Conservation (phyloP, 2,888 invertebrate genomes). For the Cephus sareptanus region DNA sequence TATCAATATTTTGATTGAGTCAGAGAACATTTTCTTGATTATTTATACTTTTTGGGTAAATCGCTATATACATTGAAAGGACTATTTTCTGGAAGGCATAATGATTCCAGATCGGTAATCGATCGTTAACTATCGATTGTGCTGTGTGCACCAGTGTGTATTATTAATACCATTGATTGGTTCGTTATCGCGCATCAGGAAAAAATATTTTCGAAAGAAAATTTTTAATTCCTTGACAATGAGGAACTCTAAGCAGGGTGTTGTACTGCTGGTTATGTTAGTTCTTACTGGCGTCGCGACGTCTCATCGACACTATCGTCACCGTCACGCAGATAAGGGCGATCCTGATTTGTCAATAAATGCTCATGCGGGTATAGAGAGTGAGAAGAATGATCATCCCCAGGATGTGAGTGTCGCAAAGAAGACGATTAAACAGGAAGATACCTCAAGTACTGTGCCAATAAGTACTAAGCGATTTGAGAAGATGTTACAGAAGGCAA, state of each 20-base stretch:
- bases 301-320: constrained; percentile 11
- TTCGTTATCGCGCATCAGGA: not conserved
- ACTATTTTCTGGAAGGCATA: not conserved
- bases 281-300: not conserved
- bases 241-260: not conserved
- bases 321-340: not conserved
- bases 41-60: not conserved
- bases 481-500: constrained; percentile 60
- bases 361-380: not conserved
- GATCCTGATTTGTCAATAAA: not conserved
- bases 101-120: not conserved
- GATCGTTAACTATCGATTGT: not conserved
- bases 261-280: not conserved
- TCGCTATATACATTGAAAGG: not conserved
- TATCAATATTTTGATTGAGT: not conserved
- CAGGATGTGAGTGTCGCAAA: not conserved
- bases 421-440: not conserved
- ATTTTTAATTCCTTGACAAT: not conserved
- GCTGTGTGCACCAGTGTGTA: not conserved
- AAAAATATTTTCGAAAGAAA: not conserved
- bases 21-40: not conserved
- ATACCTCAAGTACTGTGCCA: constrained; percentile 27
- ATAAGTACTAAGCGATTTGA: constrained; percentile 52
- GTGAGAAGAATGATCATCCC: not conserved
- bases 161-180: not conserved